Base-by-base conservation (phyloP, 2,888 invertebrate genomes). In the Diachrysia chrysitis region DNA sequence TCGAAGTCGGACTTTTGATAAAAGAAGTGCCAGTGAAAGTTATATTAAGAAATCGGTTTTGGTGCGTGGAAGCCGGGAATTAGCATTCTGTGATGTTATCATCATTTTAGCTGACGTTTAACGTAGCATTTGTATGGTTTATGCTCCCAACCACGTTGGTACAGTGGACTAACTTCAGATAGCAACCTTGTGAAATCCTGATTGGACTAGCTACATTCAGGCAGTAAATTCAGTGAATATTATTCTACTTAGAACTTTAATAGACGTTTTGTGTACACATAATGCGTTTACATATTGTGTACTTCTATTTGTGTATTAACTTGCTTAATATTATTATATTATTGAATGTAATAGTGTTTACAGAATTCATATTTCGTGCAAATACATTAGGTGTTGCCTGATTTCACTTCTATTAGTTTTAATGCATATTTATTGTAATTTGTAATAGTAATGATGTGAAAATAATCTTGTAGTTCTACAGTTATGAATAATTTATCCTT, bases 301-400 rank as follows among this genome's bases (percentile, higher is more conserved):
- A 48, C 19, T 19, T n/a, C 48, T 19, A 17, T 19, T 48, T 19
- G 21, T n/a, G 42, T n/a, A n/a, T 42, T 42, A 6, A 42, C 7
- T 42, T 7, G n/a, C 7, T 5, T 42, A n/a, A 42, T 42, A n/a
- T n/a, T 42, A 42, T n/a, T 42, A n/a, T 42, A 42, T 42, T n/a
- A 42, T 42, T 42, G 42, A 37, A 37, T 37, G 37, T 37, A 42
- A 42, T n/a, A n/a, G 42, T 42, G 42, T 42, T n/a, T n/a, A 42
- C 5, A 42, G 21, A 12, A 21, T 19, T 12, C 19, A 48, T 48
- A 19, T 42, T 42, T 42, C 42, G 17, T 21, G 21, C 19, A 21
- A 51, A 19, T 2, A 51, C 48, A 51, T 14, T 51, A 19, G 21
- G 48, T 51, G 48, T 51, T 51, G 48, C 48, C 48, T 51, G 48